These are phyloP conservation scores for Axea sp. DNA, from an alignment of 2,888 invertebrate species.

Conservation along the genomic window DNA sequence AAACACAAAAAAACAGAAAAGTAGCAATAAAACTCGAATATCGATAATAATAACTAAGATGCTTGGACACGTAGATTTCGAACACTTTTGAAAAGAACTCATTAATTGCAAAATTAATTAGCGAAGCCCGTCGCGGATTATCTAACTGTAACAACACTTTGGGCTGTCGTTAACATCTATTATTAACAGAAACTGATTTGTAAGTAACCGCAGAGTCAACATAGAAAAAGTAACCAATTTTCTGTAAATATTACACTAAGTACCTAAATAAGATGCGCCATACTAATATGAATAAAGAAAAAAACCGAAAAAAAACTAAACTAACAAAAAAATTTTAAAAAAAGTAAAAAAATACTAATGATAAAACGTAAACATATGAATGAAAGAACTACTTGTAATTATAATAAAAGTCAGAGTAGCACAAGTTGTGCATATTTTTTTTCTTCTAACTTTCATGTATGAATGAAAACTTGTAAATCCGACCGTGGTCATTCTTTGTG, in stretches of 20 bases:
- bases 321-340: slow-evolving; percentile 11
- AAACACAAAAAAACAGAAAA: slow-evolving; percentile 12
- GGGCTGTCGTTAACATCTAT: slow-evolving; percentile 21
- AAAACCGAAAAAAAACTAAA: slow-evolving; percentile 18
- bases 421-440: slow-evolving; percentile 13
- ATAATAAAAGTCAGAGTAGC: slow-evolving; percentile 24
- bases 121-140: slow-evolving; percentile 15
- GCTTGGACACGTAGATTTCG: slow-evolving; percentile 47
- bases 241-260: slow-evolving; percentile 58
- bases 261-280: slow-evolving; percentile 51
- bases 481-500: slow-evolving; percentile 52
- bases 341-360: slow-evolving; percentile 2
- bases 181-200: slow-evolving; percentile 29
- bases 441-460: slow-evolving; percentile 4
- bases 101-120: slow-evolving; percentile 27
- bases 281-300: slow-evolving; percentile 14
- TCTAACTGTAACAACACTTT: slow-evolving; percentile 25
- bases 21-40: slow-evolving; percentile 58
- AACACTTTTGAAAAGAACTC: slow-evolving; percentile 14
- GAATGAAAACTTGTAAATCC: slow-evolving; percentile 29
- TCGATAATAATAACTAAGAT: slow-evolving; percentile 48
- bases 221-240: slow-evolving; percentile 28
- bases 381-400: slow-evolving; percentile 21
- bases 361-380: slow-evolving; percentile 16
- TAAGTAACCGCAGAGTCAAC: slow-evolving; percentile 28